Percentiles rank a stretch among this genome's conserved stretches.
These are phyloP conservation scores for Mungos mungo DNA, from an alignment of 2,113 vertebrate genomes.

Conservation along the genomic window DNA sequence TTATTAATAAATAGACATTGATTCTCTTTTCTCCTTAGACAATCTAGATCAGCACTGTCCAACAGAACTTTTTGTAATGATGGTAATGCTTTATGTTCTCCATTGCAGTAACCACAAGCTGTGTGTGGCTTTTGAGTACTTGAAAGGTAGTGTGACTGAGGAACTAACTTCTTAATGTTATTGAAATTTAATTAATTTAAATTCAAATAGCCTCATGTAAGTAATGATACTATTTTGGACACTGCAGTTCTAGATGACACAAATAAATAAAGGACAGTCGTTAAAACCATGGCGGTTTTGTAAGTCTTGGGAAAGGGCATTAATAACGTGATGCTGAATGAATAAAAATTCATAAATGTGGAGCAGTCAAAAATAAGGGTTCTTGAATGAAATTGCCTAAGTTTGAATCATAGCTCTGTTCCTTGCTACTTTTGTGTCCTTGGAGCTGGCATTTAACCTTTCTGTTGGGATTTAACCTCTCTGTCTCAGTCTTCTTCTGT, in stretches of 20 bases:
- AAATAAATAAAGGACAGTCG: slow-evolving; percentile 15
- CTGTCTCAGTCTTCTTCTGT: neutral
- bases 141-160: neutral
- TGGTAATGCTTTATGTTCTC: neutral
- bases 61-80: neutral
- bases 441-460: neutral
- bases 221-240: neutral
- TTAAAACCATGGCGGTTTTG: neutral
- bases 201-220: neutral
- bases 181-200: slow-evolving; percentile 12
- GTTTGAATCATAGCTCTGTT: neutral
- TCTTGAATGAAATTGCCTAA: neutral
- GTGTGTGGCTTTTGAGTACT: neutral
- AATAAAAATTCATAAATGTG: neutral
- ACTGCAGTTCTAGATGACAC: neutral
- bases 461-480: neutral
- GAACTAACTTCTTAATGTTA: neutral
- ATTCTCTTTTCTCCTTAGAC: neutral
- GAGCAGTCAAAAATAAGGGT: neutral
- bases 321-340: neutral
- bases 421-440: neutral
- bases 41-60: neutral
- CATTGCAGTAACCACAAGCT: neutral
- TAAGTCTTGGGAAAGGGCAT: neutral
- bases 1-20: neutral